phyloP scores from a whole-genome alignment of 2,888 invertebrate species.

The Charanyca ferruginea region DNA sequence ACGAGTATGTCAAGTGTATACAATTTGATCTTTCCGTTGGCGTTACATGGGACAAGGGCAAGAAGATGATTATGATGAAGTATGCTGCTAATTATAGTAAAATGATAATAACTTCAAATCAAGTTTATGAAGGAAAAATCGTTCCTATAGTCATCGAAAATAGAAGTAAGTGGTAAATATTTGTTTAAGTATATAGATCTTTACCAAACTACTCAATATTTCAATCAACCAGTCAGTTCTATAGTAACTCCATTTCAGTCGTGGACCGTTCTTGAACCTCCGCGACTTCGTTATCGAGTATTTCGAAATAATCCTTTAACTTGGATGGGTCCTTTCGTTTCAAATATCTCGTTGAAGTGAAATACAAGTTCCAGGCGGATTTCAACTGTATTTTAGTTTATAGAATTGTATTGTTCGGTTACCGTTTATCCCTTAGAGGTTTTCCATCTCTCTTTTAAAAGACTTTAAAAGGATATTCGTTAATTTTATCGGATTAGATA shows the following conservation, averaged over 20 bases:
- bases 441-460: neutral
- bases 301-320: constrained; percentile 61
- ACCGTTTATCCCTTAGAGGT: constrained; percentile 10
- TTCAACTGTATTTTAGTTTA: constrained; percentile 39
- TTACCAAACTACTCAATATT: constrained; percentile 19
- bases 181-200: no score
- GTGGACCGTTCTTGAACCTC: constrained; percentile 37
- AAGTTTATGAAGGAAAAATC: no score
- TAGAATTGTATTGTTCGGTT: constrained; percentile 42
- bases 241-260: constrained; percentile 40
- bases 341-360: constrained; percentile 47
- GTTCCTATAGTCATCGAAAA: no score
- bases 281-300: constrained; percentile 46
- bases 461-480: no score
- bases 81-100: no score
- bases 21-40: no score
- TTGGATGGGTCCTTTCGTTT: constrained; percentile 47
- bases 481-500: neutral
- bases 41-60: no score
- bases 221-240: constrained; percentile 32
- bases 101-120: no score
- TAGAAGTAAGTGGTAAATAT: no score
- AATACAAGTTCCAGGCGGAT: constrained; percentile 50
- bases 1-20: no score
- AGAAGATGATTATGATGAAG: no score